Evolutionary conservation across 2,888 invertebrate species (phyloP).

Genomic region (Drosophila imparisetae): DNA sequence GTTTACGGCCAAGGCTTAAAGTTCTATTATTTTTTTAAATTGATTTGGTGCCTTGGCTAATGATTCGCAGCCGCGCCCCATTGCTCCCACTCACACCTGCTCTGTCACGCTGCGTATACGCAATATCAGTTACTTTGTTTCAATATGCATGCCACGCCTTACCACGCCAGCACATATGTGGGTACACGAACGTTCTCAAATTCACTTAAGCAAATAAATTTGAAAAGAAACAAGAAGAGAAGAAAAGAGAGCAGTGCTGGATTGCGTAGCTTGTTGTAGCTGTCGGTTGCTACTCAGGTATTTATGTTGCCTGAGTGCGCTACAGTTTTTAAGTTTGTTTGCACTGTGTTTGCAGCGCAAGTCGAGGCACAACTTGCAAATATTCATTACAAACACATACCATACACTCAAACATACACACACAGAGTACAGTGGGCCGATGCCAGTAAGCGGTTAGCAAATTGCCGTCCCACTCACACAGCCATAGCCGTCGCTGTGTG

Average conservation of each 20-base stretch:
- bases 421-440: not conserved
- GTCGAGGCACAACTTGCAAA: constrained; percentile 70
- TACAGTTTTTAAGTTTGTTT: constrained; percentile 79
- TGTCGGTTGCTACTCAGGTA: constrained; percentile 58
- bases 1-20: constrained; percentile 35
- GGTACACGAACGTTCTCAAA: constrained; percentile 42
- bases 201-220: constrained; percentile 79
- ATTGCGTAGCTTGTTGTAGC: constrained; percentile 19
- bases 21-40: constrained; percentile 29
- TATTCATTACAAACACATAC: constrained; percentile 59
- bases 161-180: constrained; percentile 36
- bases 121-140: constrained; percentile 70
- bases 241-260: constrained; percentile 16
- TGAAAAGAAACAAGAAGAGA: constrained; percentile 22
- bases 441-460: constrained; percentile 15
- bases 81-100: not conserved
- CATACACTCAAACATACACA: constrained; percentile 26
- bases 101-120: constrained; percentile 64
- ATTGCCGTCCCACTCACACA: constrained; percentile 22
- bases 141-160: constrained; percentile 68
- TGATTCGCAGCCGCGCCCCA: constrained; percentile 50
- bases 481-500: constrained; percentile 26
- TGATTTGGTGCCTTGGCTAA: constrained; percentile 59
- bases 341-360: constrained; percentile 67
- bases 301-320: constrained; percentile 79